Percentiles rank a stretch among this genome's conserved stretches.
These are phyloP conservation scores for Odontomyia ornata DNA, from an alignment of 2,888 invertebrate species.

Conservation along the genomic window DNA sequence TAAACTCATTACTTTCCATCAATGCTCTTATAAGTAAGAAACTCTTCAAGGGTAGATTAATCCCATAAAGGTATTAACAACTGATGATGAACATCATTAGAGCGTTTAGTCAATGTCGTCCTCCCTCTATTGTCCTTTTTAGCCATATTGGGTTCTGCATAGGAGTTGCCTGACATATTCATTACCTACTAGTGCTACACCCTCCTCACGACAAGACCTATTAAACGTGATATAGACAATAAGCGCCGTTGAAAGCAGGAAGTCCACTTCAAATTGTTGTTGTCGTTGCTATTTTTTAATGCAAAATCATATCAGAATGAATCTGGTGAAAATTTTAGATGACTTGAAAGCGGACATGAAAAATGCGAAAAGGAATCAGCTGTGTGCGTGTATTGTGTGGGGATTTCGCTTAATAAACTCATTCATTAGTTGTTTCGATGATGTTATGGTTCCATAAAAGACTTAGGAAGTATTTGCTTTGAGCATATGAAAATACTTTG, in stretches of 20 bases:
- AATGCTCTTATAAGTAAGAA: background rate
- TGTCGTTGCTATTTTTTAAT: constrained; percentile 11
- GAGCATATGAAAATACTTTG: background rate
- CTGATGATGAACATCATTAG: constrained; percentile 50
- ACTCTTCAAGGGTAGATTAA: constrained; percentile 42
- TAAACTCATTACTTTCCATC: background rate
- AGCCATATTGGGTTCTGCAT: background rate
- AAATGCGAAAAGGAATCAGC: constrained; percentile 21
- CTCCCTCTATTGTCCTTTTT: background rate
- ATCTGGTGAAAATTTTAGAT: constrained; percentile 22
- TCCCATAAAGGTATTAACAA: constrained; percentile 50
- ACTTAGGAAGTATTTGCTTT: background rate
- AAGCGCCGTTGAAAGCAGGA: background rate
- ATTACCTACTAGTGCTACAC: constrained; percentile 16
- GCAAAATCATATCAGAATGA: background rate
- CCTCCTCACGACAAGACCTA: constrained; percentile 22
- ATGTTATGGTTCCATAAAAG: background rate
- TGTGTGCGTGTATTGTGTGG: background rate
- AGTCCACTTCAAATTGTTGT: constrained; percentile 5
- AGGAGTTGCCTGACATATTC: constrained; percentile 25
- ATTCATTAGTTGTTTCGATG: background rate
- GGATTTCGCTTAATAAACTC: background rate
- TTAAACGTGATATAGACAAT: constrained; percentile 33
- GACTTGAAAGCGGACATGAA: background rate
- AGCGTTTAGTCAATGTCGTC: constrained; percentile 40